Percentiles rank a stretch among this genome's conserved stretches.
Evolutionary conservation across 1,140 invertebrate species (phyloP).

Genomic region (Macrocentrus cingulum): DNA sequence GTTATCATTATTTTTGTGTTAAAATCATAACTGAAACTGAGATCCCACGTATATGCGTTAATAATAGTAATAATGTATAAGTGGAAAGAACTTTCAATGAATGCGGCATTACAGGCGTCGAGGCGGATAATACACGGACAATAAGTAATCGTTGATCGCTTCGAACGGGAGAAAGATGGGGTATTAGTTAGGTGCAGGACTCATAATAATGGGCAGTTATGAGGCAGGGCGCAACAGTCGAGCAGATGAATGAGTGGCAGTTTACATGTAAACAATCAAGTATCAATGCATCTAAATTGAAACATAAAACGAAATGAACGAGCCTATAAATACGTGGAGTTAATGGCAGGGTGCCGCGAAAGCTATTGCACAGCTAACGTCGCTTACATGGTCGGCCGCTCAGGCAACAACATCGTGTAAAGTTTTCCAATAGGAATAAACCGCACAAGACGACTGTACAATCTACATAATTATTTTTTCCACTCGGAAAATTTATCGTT

Average conservation of each 20-base stretch:
- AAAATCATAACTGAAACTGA: too few species aligned
- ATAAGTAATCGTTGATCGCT: conserved; percentile 18
- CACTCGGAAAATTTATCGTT: conserved; percentile 1
- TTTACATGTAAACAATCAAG: conserved; percentile 57
- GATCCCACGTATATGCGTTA: too few species aligned
- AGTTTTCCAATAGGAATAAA: background rate
- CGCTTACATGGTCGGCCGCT: conserved; percentile 47
- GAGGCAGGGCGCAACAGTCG: conserved; percentile 21
- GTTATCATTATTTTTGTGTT: too few species aligned
- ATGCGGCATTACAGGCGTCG: background rate
- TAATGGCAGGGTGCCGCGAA: conserved; percentile 57
- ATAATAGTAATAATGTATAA: too few species aligned
- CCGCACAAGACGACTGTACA: too few species aligned
- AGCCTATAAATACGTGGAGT: conserved; percentile 55
- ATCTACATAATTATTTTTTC: background rate
- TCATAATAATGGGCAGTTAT: conserved; percentile 30
- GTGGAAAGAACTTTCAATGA: too few species aligned
- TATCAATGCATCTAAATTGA: conserved; percentile 60
- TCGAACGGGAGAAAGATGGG: background rate
- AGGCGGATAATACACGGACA: conserved; percentile 26
- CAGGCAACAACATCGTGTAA: conserved; percentile 10
- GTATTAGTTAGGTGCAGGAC: conserved; percentile 19
- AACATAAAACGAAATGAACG: conserved; percentile 59
- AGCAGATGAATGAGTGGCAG: conserved; percentile 52
- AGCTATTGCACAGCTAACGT: conserved; percentile 52